Base-by-base conservation (phyloP, 2,888 invertebrate species). In the Orthosia gothica region DNA sequence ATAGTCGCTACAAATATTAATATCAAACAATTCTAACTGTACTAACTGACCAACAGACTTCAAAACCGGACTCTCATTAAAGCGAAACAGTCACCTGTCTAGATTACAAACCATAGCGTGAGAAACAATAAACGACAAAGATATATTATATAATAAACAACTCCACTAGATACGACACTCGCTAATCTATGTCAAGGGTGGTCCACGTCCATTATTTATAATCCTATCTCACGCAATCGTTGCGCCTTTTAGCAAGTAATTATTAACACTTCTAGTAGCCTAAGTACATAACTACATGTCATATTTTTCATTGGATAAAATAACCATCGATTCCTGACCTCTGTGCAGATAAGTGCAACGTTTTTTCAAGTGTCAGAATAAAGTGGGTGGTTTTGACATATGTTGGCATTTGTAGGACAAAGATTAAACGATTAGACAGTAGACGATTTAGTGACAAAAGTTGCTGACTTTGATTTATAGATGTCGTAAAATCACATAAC, bases 221-320 rank as follows among this genome's bases (percentile, higher is more conserved):
- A 57, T 59, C 49, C 45, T 80, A 83, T 74, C 80, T 62, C 82
- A 83, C 83, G 80, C 82, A 63, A 82, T 83, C 68, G 55, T 26
- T 55, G 54, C 40, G 61, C 54, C 81, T 83, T 82, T 68, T 74
- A 82, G 58, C 76, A 0, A 55, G 45, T 67, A 82, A 76, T 76
- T 70, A 83, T 72, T 81, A 85, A 90, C 77, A 88, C 91, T 85
- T 89, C 85, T 64, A 74, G 70, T 79, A 54, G 71, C 9, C 13
- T 63, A 40, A n/a, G 20, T 40, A 91, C 61, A 50, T 40, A 9
- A 40, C 9, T 7, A 32, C 32, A 32, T 49, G 62, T 73, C 73
- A 47, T 61, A 61, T 54, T 89, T 84, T 82, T 76, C 18, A 85
- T 81, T 76, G 74, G 70, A 83, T 82, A 83, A 84, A 80, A 80